These are phyloP conservation scores for Calvadosia cruxmelitensis DNA, from an alignment of 30 jellyfish, hydroid and myxozoan genomes.

Conservation along the genomic window DNA sequence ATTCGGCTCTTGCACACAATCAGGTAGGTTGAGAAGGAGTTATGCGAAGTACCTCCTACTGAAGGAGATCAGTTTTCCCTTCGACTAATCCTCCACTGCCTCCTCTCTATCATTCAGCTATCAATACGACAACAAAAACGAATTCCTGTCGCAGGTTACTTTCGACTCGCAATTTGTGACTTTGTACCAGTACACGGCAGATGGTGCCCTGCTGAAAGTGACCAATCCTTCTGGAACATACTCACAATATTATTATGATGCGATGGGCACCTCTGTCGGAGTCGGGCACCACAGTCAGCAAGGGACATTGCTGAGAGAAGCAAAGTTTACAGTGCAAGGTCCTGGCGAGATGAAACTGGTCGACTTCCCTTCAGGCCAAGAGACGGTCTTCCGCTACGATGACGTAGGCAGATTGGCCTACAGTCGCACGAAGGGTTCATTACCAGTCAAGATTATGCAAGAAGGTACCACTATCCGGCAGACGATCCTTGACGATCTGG, in stretches of 20 bases:
- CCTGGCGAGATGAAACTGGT: conserved; percentile 1
- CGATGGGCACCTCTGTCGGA: background rate
- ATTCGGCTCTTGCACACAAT: background rate
- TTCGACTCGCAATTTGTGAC: conserved; percentile 1
- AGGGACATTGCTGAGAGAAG: background rate
- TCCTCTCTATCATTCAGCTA: too few species aligned
- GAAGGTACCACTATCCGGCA: background rate
- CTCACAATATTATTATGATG: conserved; percentile 2
- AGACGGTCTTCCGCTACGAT: background rate
- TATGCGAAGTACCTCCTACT: too few species aligned
- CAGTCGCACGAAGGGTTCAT: conserved; percentile 6
- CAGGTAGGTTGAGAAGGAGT: too few species aligned
- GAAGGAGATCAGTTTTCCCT: too few species aligned
- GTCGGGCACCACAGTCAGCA: background rate
- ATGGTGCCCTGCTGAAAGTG: conserved; percentile 1
- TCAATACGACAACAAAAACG: conserved; percentile 2
- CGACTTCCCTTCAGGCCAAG: conserved; percentile 1
- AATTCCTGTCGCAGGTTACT: conserved; percentile 5
- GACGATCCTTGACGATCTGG: conserved; percentile 17
- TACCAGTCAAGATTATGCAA: background rate
- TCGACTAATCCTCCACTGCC: too few species aligned
- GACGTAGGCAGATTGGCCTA: conserved; percentile 6
- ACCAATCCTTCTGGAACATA: background rate
- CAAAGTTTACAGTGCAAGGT: background rate
- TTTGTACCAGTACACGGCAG: background rate